A percentile compares a stretch with the other conserved stretches of the same genome.
Conservation (phyloP, 2,797 vertebrate species). For the Sebastes taczanowskii region DNA sequence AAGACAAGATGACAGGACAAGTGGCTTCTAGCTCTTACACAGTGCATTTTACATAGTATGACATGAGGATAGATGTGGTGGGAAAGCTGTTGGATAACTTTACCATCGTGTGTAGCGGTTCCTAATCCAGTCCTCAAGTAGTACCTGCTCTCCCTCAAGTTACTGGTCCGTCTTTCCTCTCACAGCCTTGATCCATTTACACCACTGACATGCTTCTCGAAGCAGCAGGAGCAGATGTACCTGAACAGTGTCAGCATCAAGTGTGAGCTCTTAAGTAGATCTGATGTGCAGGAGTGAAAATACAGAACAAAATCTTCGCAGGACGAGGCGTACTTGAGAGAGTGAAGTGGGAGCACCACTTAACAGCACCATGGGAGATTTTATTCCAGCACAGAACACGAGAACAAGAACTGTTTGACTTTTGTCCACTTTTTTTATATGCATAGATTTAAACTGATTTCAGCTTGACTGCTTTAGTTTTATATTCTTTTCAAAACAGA, state of each 20-base stretch:
- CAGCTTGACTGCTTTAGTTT: background rate
- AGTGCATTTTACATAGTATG: too few relatives aligned
- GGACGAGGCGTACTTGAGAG: conserved; percentile 20
- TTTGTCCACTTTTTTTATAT: background rate
- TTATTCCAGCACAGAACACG: conserved; percentile 5
- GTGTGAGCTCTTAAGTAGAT: conserved; percentile 27
- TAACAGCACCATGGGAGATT: conserved; percentile 2
- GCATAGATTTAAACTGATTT: background rate
- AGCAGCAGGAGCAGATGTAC: conserved; percentile 11
- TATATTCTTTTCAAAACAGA: background rate
- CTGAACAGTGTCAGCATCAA: conserved; percentile 26
- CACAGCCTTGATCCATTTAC: background rate
- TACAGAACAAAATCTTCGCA: conserved; percentile 26
- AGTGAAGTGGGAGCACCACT: conserved; percentile 17
- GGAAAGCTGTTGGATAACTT: background rate
- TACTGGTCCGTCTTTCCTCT: background rate
- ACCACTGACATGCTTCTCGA: background rate
- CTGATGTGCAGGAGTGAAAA: conserved; percentile 28
- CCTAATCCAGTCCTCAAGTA: conserved; percentile 3
- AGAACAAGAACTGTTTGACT: conserved; percentile 1
- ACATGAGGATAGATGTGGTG: background rate
- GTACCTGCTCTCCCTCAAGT: background rate
- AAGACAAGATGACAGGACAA: too few relatives aligned
- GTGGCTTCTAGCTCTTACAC: too few relatives aligned
- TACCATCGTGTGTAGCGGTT: background rate